Base-by-base conservation (phyloP, 2,888 invertebrate species). In the Aspidapion aeneum region DNA sequence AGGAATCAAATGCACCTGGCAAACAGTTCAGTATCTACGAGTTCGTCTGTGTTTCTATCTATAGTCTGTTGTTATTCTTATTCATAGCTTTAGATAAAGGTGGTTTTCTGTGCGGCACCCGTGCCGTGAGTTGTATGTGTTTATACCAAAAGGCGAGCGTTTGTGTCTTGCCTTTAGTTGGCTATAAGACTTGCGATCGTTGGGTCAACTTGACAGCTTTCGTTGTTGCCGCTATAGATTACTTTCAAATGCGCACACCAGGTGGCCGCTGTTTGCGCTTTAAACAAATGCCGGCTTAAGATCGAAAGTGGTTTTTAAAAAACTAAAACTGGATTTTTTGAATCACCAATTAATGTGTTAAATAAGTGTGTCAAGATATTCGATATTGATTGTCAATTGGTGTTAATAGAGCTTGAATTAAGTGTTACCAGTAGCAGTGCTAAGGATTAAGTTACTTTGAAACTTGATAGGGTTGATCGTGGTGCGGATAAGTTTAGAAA, bases 231-330 rank as follows among this genome's bases (percentile, higher is more conserved):
- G n/a, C n/a, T n/a, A 12, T 35, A 35, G 35, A 7, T 35, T 35
- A 35, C 5, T 35, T 35, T 35, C 35, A 12, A 7, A 7, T 35
- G 35, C 35, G 35, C 35, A 35, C 35, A 35, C 35, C 35, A 35
- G 35, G 35, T 35, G 35, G 35, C 35, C 35, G 35, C 3, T 7
- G 12, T 7, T 35, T n/a, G n/a, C n/a, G n/a, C n/a, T 35, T 35
- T 35, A 35, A 35, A 35, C 35, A 35, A n/a, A 7, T 12, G 35
- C 35, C 35, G 35, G 35, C 35, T 35, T 35, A 22, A 22, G 57
- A 63, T 63, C 57, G 63, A 63, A 63, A 63, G 63, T 63, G 63
- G 50, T 54, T 48, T 48, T 58, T 22, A 48, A 22, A 21, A 49
- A 54, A 55, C 9, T 18, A 0, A 12, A 56, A 63, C 63, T 57